Evolutionary conservation across 2,113 vertebrate species (phyloP).

Genomic region (Isurus oxyrinchus): DNA sequence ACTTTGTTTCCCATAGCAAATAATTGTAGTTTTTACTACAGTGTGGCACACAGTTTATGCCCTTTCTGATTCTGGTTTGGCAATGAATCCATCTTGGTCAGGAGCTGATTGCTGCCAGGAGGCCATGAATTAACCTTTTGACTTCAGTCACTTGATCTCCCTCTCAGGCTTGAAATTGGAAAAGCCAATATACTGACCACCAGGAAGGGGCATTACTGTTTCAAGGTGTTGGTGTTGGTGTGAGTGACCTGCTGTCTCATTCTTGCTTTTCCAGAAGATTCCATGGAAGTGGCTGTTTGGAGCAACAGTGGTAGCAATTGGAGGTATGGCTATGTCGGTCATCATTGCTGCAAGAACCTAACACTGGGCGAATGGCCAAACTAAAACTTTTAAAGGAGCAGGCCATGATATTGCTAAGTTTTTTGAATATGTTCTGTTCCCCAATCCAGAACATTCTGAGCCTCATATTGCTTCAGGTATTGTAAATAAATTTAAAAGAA

Average conservation of each 20-base stretch:
- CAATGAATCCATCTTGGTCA: no score
- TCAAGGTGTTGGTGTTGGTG: constrained; percentile 33
- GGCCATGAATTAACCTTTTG: background rate
- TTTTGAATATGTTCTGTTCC: background rate
- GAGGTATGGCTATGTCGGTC: constrained; percentile 88
- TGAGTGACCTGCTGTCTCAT: background rate
- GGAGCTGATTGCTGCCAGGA: background rate
- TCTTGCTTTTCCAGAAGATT: constrained; percentile 58
- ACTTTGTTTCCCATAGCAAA: no score
- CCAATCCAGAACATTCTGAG: background rate
- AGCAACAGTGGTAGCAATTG: constrained; percentile 83
- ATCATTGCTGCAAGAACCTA: constrained; percentile 93
- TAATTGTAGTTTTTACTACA: no score
- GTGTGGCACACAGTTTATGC: no score
- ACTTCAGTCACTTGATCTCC: background rate
- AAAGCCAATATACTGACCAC: background rate
- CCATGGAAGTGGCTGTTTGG: constrained; percentile 97
- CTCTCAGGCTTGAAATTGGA: background rate
- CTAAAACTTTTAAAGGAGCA: background rate
- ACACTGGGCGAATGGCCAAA: constrained; percentile 20
- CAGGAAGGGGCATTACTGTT: rapidly evolving
- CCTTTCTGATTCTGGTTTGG: background rate
- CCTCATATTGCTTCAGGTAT: background rate
- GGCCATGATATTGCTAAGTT: background rate
- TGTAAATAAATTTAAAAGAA: background rate